Evolutionary conservation across 1,140 invertebrate species (phyloP), one percentile per base, ranked within the genome.

Genomic region (Papilio helenus): DNA sequence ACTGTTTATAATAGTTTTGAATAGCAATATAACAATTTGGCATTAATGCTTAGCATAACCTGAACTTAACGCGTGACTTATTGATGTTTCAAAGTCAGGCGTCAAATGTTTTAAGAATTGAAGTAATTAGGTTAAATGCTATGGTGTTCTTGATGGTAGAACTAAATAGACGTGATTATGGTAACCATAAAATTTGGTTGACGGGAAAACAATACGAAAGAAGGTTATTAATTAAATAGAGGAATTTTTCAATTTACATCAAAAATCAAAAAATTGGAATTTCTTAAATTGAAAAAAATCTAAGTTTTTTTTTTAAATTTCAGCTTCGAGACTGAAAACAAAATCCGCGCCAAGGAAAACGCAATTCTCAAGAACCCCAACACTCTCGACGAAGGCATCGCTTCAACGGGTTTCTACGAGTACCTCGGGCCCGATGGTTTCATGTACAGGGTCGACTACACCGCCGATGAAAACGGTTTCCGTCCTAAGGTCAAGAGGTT

Each of bases 301-400:
- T 39, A 76, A 44, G 14, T 26, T 23, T 7, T 34, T 71, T 49
- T 76, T 86, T 79, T 23, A 79, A n/a, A 20, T 91, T 86, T 80
- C 90, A 97, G 96, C 88, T 97, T 96, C 92, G 96, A 97, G 88
- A 97, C 97, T n/a, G 97, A 96, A 79, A 97, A 98, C 89, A 97
- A 97, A 80, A 97, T 97, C 82, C 95, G 96, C 80, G 96, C 95
- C 23, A 94, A 97, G 89, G 97, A 97, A 89, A 95, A 96, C 79
- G 97, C 96, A 3, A 83, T 95, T 16, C 79, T 95, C 78, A 95
- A 95, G 83, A 95, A 95, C 81, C 86, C 93, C 16, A 95, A 95
- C 84, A 92, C 93, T 8, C 85, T 92, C 44, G 94, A 95, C 61
- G 96, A 96, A 86, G 96, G 96, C 7, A 96, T 96, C 76, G 96